phyloP scores from a whole-genome alignment of 2,113 vertebrate species.

The Redunca redunca region DNA sequence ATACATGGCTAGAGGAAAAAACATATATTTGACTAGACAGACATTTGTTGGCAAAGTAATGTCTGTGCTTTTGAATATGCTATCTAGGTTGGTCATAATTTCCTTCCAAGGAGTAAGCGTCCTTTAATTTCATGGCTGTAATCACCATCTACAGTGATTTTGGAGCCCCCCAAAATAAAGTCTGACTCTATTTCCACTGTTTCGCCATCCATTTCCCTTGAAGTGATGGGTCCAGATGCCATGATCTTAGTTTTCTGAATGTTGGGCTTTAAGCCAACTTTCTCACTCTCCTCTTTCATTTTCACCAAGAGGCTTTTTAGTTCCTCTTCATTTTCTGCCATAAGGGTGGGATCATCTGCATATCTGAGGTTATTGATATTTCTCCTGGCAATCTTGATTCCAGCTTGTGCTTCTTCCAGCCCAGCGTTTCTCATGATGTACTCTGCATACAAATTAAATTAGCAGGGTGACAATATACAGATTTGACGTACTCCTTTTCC shows the following conservation, averaged over 20 bases:
- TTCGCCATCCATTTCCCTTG: not conserved
- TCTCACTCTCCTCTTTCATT: not conserved
- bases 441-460: not conserved
- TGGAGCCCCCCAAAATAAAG: fast-evolving
- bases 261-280: not conserved
- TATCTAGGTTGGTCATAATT: not conserved
- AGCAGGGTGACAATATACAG: not conserved
- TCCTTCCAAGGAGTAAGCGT: not conserved
- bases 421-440: not conserved
- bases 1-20: not conserved
- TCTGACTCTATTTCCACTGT: not conserved
- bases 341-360: not conserved
- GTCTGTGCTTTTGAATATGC: not conserved
- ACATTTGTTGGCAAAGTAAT: not conserved
- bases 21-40: not conserved
- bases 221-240: not conserved
- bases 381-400: not conserved
- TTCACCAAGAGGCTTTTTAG: not conserved
- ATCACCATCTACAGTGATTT: not conserved
- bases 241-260: not conserved
- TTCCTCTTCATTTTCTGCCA: not conserved
- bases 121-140: not conserved
- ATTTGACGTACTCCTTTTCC: not conserved
- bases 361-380: not conserved
- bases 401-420: not conserved